Percentiles rank a stretch among this genome's conserved stretches.
Conservation (phyloP, 2,888 invertebrate species). For the Rhingia rostrata region DNA sequence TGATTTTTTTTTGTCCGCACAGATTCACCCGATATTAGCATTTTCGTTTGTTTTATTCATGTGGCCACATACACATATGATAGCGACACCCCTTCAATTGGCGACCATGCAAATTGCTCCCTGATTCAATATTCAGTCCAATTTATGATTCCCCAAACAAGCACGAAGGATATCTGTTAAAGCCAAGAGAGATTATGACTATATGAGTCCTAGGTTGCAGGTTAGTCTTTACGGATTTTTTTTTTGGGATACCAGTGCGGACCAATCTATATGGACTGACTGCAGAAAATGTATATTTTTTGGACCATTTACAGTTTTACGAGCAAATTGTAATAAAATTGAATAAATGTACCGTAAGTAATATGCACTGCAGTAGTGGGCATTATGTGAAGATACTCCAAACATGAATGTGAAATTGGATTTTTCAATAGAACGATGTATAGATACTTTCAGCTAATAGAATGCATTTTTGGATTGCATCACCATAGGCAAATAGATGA, state of each 20-base stretch:
- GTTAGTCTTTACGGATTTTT: background rate
- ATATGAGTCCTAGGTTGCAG: background rate
- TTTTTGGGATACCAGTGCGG: background rate
- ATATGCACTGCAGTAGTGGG: conserved; percentile 1
- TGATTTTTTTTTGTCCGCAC: background rate
- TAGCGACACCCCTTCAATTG: background rate
- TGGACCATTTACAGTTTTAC: background rate
- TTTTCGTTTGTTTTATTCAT: background rate
- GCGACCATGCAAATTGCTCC: conserved; percentile 20
- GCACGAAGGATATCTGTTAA: background rate
- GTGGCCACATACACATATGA: background rate
- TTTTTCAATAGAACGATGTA: background rate
- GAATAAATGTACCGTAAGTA: conserved; percentile 34
- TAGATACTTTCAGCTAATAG: background rate
- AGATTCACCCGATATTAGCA: background rate
- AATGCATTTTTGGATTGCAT: background rate
- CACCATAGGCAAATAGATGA: background rate
- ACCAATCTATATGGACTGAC: background rate
- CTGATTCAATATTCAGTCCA: conserved; percentile 21
- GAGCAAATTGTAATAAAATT: conserved; percentile 1
- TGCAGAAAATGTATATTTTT: background rate
- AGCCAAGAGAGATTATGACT: background rate
- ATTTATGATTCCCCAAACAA: conserved; percentile 5
- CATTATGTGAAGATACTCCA: background rate
- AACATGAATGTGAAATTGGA: conserved; percentile 13